A percentile compares a stretch with the other conserved stretches of the same genome.
phyloP scores from a whole-genome alignment of 2,113 vertebrate species.

The Heterocephalus glaber region DNA sequence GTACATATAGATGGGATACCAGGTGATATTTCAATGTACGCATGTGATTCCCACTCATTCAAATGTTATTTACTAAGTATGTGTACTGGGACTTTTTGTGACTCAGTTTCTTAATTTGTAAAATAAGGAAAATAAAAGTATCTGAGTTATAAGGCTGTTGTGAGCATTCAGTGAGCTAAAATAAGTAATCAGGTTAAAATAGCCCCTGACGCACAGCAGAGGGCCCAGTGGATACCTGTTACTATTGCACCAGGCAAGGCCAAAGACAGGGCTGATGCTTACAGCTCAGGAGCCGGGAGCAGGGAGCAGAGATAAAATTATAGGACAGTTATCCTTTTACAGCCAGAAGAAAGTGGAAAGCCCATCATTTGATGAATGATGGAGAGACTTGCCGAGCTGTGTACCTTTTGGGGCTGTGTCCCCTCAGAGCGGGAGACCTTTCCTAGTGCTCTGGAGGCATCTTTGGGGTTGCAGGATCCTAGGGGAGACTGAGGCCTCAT shows the following conservation, averaged over 20 bases:
- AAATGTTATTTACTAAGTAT: not conserved
- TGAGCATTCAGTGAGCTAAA: not conserved
- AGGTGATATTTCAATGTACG: not conserved
- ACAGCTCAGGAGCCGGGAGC: too few species aligned
- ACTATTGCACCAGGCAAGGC: too few species aligned
- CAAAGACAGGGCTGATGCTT: too few species aligned
- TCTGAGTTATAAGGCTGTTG: not conserved
- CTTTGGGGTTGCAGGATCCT: too few species aligned
- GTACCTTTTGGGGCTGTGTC: too few species aligned
- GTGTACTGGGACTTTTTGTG: not conserved
- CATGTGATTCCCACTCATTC: not conserved
- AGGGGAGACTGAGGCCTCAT: not conserved
- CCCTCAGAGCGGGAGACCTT: not conserved
- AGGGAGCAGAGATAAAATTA: not conserved
- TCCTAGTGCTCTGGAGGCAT: not conserved
- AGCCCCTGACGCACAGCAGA: not conserved
- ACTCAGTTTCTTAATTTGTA: not conserved
- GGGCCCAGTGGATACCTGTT: rapidly evolving
- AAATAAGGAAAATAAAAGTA: not conserved
- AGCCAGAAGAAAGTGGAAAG: not conserved
- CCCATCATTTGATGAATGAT: not conserved
- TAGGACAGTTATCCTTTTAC: not conserved
- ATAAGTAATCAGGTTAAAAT: not conserved
- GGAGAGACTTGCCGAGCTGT: not conserved
- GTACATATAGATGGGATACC: not conserved